These are phyloP conservation scores for Pseudochirops cupreus DNA, from an alignment of 2,797 vertebrate genomes.

Conservation along the genomic window DNA sequence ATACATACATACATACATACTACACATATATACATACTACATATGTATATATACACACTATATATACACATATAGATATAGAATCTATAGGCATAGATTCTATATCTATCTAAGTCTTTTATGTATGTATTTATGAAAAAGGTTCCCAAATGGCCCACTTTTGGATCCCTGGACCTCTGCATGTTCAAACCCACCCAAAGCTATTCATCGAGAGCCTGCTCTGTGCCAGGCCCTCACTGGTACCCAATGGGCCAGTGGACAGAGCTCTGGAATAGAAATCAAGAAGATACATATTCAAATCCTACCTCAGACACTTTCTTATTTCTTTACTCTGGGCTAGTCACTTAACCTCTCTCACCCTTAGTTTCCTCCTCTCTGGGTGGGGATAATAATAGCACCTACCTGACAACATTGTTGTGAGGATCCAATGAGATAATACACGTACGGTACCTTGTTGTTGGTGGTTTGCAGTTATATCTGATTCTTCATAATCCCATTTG, in stretches of 20 bases:
- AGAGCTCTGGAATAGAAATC: neutral
- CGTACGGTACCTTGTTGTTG: too few species aligned
- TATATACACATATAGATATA: too few species aligned
- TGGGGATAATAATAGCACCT: neutral
- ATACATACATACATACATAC: neutral
- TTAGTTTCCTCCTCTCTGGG: neutral
- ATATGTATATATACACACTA: too few species aligned
- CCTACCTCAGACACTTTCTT: neutral
- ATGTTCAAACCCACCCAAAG: neutral
- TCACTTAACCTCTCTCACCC: neutral
- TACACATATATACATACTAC: too few species aligned
- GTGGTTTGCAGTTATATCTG: too few species aligned
- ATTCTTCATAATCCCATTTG: too few species aligned
- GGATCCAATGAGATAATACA: too few species aligned
- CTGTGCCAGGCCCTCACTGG: neutral
- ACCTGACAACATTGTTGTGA: neutral
- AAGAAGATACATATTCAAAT: neutral
- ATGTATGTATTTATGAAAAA: slow-evolving; percentile 6
- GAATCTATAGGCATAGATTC: too few species aligned
- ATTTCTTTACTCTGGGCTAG: neutral
- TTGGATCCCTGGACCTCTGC: slow-evolving; percentile 6
- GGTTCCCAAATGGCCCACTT: neutral
- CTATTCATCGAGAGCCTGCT: slow-evolving; percentile 2
- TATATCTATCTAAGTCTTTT: too few species aligned
- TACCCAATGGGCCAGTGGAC: neutral